Evolutionary conservation across 2,797 vertebrate species (phyloP).

Genomic region (Notoglanidium macrostoma): DNA sequence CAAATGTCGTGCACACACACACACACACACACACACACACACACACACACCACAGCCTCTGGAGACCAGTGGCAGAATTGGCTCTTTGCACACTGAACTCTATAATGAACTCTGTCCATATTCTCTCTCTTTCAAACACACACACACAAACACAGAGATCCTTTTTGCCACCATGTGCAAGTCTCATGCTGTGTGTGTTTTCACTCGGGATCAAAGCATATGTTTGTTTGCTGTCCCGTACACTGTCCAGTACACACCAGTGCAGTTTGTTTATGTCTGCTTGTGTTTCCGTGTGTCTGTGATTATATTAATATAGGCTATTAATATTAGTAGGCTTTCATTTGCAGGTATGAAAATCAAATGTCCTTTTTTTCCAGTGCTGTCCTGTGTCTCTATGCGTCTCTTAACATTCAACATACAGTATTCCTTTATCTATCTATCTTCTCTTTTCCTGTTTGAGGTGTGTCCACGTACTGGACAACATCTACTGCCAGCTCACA

Average conservation of each 20-base stretch:
- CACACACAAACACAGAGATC: constrained; percentile 20
- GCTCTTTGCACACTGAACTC: constrained; percentile 32
- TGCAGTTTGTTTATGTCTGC: constrained; percentile 43
- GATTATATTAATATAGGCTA: constrained; percentile 14
- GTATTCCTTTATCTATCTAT: neutral
- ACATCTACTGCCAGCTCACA: constrained; percentile 32
- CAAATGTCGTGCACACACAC: neutral
- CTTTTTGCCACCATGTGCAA: constrained; percentile 29
- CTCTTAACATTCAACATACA: neutral
- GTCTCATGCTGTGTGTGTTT: constrained; percentile 34
- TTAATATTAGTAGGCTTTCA: neutral
- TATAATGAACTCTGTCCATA: constrained; percentile 42
- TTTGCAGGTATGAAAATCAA: constrained; percentile 26
- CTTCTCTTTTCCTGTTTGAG: constrained; percentile 17
- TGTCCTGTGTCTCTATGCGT: neutral
- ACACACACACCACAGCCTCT: constrained; percentile 21
- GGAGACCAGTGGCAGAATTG: constrained; percentile 24
- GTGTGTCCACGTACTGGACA: constrained; percentile 40
- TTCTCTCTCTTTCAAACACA: neutral
- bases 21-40: constrained; percentile 43
- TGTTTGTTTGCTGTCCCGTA: constrained; percentile 55
- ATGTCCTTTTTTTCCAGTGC: neutral
- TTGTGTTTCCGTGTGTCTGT: constrained; percentile 38
- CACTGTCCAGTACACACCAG: constrained; percentile 35
- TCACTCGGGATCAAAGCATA: constrained; percentile 5